A percentile compares a stretch with the other conserved stretches of the same genome.
Conservation (phyloP, 2,113 vertebrate species). For the Mesitornis unicolor region DNA sequence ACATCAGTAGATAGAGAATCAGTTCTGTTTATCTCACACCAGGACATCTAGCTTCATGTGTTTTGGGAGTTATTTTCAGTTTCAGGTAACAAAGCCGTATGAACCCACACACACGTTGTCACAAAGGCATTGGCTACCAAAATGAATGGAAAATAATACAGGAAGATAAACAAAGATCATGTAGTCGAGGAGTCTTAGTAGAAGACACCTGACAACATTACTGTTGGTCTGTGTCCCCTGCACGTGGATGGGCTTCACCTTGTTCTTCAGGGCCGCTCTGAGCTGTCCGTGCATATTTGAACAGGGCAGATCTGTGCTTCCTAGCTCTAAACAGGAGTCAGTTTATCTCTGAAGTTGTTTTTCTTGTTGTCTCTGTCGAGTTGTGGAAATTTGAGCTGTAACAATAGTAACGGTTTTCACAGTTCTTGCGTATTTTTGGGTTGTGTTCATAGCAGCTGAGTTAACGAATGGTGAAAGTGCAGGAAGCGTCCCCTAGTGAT, state of each 20-base stretch:
- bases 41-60: no score
- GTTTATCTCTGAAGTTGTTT: background rate
- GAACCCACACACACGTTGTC: no score
- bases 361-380: background rate
- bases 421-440: background rate
- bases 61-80: no score
- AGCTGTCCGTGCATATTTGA: background rate
- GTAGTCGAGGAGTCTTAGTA: no score
- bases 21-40: no score
- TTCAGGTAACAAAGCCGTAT: no score
- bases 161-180: no score
- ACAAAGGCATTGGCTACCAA: no score
- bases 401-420: background rate
- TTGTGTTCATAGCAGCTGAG: background rate
- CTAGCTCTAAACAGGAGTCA: background rate
- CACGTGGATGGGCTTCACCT: background rate
- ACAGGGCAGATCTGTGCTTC: background rate
- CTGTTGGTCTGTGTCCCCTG: background rate
- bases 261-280: background rate
- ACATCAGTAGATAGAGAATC: no score
- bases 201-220: no score
- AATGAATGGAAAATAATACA: no score
- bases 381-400: background rate
- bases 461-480: background rate
- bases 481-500: background rate